Conservation (phyloP, 2,113 vertebrate genomes). For the Neogale vison region DNA sequence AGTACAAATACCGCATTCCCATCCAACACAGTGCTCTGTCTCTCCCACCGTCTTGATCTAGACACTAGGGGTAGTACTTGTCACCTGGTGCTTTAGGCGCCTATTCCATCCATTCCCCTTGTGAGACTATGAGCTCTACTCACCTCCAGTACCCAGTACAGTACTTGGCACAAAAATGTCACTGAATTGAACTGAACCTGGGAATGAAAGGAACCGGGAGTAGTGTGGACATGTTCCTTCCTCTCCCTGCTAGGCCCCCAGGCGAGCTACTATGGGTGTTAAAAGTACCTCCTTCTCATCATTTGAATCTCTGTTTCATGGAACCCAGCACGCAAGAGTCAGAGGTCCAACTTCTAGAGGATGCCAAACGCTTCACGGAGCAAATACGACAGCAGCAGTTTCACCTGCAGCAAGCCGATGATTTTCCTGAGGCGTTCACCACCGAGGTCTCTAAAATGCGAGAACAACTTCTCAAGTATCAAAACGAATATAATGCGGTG, state of each 20-base stretch:
- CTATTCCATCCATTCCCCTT: neutral
- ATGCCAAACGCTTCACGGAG: conserved; percentile 85
- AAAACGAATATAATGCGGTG: conserved; percentile 83
- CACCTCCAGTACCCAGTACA: neutral
- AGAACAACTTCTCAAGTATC: conserved; percentile 86
- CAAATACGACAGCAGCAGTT: conserved; percentile 86
- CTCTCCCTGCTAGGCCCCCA: neutral
- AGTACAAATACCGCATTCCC: neutral
- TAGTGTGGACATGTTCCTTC: neutral
- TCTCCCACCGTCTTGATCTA: neutral
- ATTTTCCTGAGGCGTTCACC: conserved; percentile 82
- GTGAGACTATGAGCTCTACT: neutral
- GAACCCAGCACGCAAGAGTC: conserved; percentile 89
- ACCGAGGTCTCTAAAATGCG: conserved; percentile 86
- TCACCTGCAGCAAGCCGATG: conserved; percentile 85
- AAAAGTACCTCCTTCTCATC: neutral
- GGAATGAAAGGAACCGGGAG: neutral
- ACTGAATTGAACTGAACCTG: neutral
- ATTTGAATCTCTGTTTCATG: neutral
- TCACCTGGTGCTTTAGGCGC: neutral
- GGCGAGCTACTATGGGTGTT: neutral
- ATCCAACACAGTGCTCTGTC: neutral
- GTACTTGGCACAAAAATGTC: neutral
- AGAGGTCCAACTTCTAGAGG: conserved; percentile 88
- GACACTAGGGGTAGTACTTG: neutral